phyloP scores from a whole-genome alignment of 2,113 vertebrate species.

The Ploceus nigricollis region DNA sequence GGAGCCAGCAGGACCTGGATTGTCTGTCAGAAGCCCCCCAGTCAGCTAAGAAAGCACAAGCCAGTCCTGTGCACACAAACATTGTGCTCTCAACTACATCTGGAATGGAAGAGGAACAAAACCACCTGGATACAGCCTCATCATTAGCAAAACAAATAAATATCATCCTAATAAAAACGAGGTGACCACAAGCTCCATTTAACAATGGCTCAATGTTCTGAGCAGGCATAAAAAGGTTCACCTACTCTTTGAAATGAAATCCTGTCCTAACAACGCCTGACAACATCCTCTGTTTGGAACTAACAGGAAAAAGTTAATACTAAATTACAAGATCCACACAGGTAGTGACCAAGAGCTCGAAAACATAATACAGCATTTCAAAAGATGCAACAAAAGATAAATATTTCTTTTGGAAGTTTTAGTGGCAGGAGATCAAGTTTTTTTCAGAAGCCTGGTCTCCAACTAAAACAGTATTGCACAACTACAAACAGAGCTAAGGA shows the following conservation, averaged over 20 bases:
- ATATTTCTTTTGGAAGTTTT: constrained; percentile 54
- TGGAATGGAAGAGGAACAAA: not conserved
- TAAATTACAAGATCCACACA: not conserved
- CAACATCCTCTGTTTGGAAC: not conserved
- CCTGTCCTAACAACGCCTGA: not conserved
- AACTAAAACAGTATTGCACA: constrained; percentile 59
- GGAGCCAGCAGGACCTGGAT: not conserved
- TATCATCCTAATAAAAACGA: not conserved
- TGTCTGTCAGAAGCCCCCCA: rapidly evolving
- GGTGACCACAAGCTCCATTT: not conserved
- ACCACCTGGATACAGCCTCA: not conserved
- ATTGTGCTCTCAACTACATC: not conserved
- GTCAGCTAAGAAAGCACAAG: not conserved
- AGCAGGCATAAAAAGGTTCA: not conserved
- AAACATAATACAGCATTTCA: constrained; percentile 42
- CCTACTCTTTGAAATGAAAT: not conserved
- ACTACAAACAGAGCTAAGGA: not conserved
- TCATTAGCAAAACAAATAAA: not conserved
- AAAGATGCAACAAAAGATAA: constrained; percentile 17
- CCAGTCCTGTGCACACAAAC: not conserved
- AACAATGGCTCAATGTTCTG: not conserved
- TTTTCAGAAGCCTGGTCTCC: constrained; percentile 50
- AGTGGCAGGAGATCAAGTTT: constrained; percentile 26
- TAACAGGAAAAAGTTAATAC: not conserved
- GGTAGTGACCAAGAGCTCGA: constrained; percentile 30